Conservation (phyloP, 2,888 invertebrate species). For the Oasisia sp. region DNA sequence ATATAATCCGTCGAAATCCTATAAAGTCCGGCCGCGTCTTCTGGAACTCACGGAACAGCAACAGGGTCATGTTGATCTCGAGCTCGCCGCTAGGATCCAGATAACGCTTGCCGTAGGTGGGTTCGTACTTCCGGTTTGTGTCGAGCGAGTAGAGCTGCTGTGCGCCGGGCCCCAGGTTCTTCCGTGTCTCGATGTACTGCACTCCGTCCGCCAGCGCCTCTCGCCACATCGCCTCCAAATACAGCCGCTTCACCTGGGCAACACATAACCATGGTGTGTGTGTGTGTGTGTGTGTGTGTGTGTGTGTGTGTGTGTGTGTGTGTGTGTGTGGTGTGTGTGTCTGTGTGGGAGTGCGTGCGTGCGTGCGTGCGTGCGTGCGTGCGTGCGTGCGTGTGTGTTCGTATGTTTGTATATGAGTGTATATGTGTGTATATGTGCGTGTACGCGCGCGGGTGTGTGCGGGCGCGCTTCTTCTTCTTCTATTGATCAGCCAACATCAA, state of each 20-base stretch:
- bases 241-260: background rate
- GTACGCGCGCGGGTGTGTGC: background rate
- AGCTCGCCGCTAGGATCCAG: slow-evolving; percentile 29
- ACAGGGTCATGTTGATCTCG: slow-evolving; percentile 29
- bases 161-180: slow-evolving; percentile 30
- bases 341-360: background rate
- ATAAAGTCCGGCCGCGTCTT: slow-evolving; percentile 34
- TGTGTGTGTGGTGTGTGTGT: background rate
- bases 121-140: slow-evolving; percentile 19
- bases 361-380: background rate
- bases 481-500: too few species aligned
- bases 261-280: background rate
- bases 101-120: slow-evolving; percentile 32
- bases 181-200: slow-evolving; percentile 40
- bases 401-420: background rate
- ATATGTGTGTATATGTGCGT: background rate
- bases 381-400: background rate
- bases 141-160: slow-evolving; percentile 35
- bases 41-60: slow-evolving; percentile 22
- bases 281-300: background rate
- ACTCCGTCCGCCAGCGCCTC: slow-evolving; percentile 39
- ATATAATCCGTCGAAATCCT: slow-evolving; percentile 36
- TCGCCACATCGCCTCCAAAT: slow-evolving; percentile 36
- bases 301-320: background rate
- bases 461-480: too few species aligned